Conservation (phyloP, 2,888 invertebrate genomes). For the Cordilura impudica region DNA sequence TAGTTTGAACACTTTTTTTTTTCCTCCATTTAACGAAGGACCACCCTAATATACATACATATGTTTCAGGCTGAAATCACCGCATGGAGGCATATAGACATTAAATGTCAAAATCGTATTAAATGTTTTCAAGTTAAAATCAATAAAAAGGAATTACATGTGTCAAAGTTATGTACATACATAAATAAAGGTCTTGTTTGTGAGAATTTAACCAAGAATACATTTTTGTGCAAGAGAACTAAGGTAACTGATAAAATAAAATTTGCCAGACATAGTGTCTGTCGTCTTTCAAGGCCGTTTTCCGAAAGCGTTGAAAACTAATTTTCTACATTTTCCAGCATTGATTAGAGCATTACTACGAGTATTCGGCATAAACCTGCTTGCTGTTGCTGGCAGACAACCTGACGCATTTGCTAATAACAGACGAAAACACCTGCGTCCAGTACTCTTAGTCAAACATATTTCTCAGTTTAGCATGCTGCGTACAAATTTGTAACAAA, state of each 20-base stretch:
- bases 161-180: not conserved
- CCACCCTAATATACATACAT: no score
- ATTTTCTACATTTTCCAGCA: conserved; percentile 33
- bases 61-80: conserved; percentile 21
- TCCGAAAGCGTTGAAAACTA: not conserved
- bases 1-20: no score
- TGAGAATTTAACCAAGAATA: not conserved
- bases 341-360: not conserved
- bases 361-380: no score
- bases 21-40: no score
- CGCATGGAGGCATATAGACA: conserved; percentile 53
- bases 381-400: conserved; percentile 17
- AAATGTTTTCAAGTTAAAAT: conserved; percentile 4
- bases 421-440: conserved; percentile 48
- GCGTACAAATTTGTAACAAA: conserved; percentile 25
- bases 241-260: not conserved
- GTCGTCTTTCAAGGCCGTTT: not conserved
- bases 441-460: not conserved
- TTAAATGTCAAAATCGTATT: conserved; percentile 68
- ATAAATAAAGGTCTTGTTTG: not conserved
- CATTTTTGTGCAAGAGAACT: not conserved
- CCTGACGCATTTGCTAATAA: conserved; percentile 41
- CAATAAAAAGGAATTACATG: not conserved
- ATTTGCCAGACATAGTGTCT: not conserved
- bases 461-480: conserved; percentile 28